Evolutionary conservation across 2,888 invertebrate species (phyloP).

Genomic region (Hypolimnas misippus): DNA sequence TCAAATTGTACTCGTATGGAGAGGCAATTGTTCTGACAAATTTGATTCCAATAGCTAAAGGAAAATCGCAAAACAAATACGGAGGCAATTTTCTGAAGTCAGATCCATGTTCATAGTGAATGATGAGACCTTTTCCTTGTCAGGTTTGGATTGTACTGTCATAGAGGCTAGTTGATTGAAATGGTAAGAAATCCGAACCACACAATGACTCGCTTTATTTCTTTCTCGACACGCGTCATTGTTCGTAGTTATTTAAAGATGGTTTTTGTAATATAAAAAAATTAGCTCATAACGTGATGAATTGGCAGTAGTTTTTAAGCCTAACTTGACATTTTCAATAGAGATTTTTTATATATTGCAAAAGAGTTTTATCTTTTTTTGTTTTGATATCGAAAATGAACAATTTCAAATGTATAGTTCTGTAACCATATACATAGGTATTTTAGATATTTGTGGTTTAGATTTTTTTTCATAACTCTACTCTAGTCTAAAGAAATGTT

Average conservation of each 20-base stretch:
- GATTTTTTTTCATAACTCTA: too few relatives aligned
- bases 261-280: not conserved
- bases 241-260: not conserved
- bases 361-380: too few relatives aligned
- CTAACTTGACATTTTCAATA: too few relatives aligned
- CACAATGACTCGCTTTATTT: constrained; percentile 15
- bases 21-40: constrained; percentile 11
- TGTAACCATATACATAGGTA: too few relatives aligned
- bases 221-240: constrained; percentile 1
- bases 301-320: not conserved
- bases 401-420: too few relatives aligned
- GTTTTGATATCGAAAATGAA: too few relatives aligned
- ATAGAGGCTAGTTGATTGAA: constrained; percentile 27
- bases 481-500: too few relatives aligned
- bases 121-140: constrained; percentile 32
- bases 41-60: constrained; percentile 23
- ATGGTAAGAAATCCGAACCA: constrained; percentile 12
- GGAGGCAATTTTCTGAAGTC: constrained; percentile 27
- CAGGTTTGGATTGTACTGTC: constrained; percentile 31
- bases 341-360: too few relatives aligned
- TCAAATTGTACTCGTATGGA: not conserved
- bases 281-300: not conserved
- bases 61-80: constrained; percentile 34
- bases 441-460: too few relatives aligned
- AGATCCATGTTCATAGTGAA: constrained; percentile 21